Conservation (phyloP, 2,797 vertebrate species). For the Megaceryle alcyon region DNA sequence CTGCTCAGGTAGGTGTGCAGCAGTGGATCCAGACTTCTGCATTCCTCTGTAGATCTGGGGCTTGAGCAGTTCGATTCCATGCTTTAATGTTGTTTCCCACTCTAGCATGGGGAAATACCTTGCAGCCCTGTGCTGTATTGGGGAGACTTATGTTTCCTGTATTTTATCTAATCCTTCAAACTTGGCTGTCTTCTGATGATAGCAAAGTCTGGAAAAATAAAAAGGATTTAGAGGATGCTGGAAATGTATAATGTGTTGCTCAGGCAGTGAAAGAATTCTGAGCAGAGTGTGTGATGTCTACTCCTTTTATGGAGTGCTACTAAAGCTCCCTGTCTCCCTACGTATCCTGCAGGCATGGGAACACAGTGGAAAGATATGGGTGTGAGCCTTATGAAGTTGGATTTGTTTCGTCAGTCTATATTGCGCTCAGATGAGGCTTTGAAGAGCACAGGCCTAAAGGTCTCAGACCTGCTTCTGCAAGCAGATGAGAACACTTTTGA, state of each 20-base stretch:
- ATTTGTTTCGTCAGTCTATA: slow-evolving; percentile 88
- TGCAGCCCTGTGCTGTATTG: neutral
- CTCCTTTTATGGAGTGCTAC: neutral
- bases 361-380: slow-evolving; percentile 97
- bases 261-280: neutral
- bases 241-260: neutral
- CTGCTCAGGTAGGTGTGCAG: slow-evolving; percentile 88
- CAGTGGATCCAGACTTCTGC: neutral
- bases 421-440: slow-evolving; percentile 86
- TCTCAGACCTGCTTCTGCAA: slow-evolving; percentile 87
- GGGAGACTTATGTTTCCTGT: neutral
- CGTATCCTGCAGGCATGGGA: slow-evolving; percentile 88
- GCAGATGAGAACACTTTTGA: slow-evolving; percentile 88
- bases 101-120: neutral
- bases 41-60: neutral
- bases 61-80: neutral
- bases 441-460: slow-evolving; percentile 86
- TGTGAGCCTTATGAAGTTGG: slow-evolving; percentile 89
- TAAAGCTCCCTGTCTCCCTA: neutral
- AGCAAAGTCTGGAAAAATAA: neutral
- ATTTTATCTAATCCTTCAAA: neutral
- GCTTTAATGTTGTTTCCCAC: neutral
- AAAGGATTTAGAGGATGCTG: neutral
- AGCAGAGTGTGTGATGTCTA: neutral
- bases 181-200: neutral